Base-by-base conservation (phyloP, 1,140 invertebrate species). In the Diuraphis noxia region DNA sequence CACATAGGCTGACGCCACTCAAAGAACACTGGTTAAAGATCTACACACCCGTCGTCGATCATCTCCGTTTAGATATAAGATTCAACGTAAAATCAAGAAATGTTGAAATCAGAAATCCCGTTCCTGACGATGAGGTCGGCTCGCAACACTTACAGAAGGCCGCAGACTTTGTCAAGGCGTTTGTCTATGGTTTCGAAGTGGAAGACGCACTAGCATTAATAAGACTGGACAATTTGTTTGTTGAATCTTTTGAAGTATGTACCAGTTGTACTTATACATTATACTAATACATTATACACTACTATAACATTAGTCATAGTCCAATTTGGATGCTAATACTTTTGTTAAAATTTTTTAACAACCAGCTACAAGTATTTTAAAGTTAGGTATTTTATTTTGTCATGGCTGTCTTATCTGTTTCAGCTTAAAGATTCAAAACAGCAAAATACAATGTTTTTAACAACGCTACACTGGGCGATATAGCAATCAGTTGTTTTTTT, bases 11-110 rank as follows among this genome's bases (percentile, higher is more conserved):
- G 93, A 97, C 97, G 49, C 98, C 98, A 30, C 93, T 99, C 2
- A 99, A 99, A 94, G 97, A 99, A 93, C 98, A 98, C 93, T 99
- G 99, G 99, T 95, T 98, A 94, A 98, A 99, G 94, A 98, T 99
- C 93, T 99, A 99, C 93, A 97, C 97, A 88, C 98, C 99, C 0
- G 95, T 99, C 43, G 98, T 99, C 10, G 98, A 99, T 94, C 97
- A 99, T 94, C 94, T 99, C 52, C 95, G 99, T 92, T 94, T 99
- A 23, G 98, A 99, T 95, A 96, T 99, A 82, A 95, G 99, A 91
- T 99, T 99, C 93, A 99, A 99, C 94, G 94, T 98, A 82, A 98
- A 97, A 95, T 96, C 96, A 5, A 95, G 97, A 92, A 97, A 98
- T 94, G 97, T 99, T 1, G 98, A 99, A 95, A 96, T 99, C 87